Conservation (phyloP, 2,113 vertebrate species). For the Micromys minutus region DNA sequence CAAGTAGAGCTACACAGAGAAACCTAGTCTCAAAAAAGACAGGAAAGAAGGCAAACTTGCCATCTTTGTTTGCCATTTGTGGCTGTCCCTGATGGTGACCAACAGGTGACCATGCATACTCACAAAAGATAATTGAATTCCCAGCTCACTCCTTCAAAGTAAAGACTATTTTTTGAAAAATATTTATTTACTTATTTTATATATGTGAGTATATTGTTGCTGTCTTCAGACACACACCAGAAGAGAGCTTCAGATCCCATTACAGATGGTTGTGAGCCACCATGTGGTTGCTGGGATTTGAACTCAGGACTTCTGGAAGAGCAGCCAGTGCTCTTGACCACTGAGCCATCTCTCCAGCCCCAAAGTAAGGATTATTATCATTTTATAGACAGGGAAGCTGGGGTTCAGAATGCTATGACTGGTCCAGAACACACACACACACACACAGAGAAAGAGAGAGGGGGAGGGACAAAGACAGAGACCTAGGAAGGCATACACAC, state of each 20-base stretch:
- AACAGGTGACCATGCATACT: neutral
- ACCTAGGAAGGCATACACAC: neutral
- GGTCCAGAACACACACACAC: neutral
- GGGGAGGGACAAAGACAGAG: neutral
- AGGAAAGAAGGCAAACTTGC: neutral
- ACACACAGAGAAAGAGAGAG: no score
- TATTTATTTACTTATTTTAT: no score
- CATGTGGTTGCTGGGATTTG: no score
- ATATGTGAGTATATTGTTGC: no score
- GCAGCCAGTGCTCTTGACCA: no score
- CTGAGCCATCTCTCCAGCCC: no score
- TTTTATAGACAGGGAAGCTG: neutral
- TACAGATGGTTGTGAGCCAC: no score
- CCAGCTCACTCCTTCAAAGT: neutral
- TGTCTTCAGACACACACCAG: no score
- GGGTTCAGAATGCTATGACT: neutral
- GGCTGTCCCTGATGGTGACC: no score
- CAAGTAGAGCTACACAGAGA: neutral
- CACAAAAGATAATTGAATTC: neutral
- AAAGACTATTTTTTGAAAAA: neutral
- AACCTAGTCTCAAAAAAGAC: fast-evolving
- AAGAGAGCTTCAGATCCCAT: no score
- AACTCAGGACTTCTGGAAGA: no score
- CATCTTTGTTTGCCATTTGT: neutral
- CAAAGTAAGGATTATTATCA: neutral